Evolutionary conservation across 2,888 invertebrate species (phyloP), one percentile per base, ranked within the genome.

Genomic region (Sminthurinus aureus): DNA sequence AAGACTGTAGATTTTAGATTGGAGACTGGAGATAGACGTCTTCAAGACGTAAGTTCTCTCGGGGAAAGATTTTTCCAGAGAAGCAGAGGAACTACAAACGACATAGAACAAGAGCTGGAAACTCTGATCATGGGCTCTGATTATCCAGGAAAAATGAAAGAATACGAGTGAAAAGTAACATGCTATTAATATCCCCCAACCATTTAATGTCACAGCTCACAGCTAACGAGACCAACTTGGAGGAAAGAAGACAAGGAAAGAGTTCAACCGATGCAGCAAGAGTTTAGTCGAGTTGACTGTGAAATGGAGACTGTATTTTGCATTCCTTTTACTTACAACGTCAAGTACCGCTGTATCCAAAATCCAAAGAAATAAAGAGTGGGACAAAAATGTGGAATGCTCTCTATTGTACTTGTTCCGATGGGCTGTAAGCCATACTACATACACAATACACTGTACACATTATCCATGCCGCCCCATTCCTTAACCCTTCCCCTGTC

Each of bases 141-240:
- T 76, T 52, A 76, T 76, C 51, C n/a, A 58, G 52, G 76, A 76
- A 76, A 76, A 76, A 76, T 76, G 76, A 76, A 58, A 51, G 76
- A 51, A 76, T 73, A 76, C 22, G 76, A 76, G 58, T 76, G 76
- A 76, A 76, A 76, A 76, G 76, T 76, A 76, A 76, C 76, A 58
- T 76, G 22, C 76, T 76, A 76, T 76, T 76, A 76, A 76, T 76
- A 76, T 76, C 58, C n/a, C 58, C 20, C n/a, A 76, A 52, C 76
- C 76, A 76, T 76, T 76, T 76, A 76, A 76, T 76, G 76, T 76
- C 76, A 24, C 52, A 76, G 52, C 52, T 76, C 51, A 76, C 50
- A 52, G 52, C 58, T 58, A 58, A 58, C 20, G 76, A 52, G 76
- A 76, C 76, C 52, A 76, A 76, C 58, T 76, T 76, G 76, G 58